Evolutionary conservation across 2,797 vertebrate species (phyloP).

Genomic region (Myotis planiceps): DNA sequence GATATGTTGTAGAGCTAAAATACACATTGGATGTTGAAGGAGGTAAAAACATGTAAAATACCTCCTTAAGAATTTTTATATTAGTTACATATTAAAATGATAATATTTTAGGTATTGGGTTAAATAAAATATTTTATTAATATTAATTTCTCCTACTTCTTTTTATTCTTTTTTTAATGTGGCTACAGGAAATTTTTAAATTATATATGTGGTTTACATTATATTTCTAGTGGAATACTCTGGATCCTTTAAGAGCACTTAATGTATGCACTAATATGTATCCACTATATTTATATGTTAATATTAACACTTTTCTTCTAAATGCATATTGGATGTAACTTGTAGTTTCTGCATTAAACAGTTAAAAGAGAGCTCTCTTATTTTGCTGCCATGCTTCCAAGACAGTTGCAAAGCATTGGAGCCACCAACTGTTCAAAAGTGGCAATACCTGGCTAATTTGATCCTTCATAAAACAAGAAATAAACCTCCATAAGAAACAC

Average conservation of each 20-base stretch:
- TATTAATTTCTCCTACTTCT: not conserved
- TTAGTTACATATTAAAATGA: not conserved
- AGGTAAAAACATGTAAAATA: not conserved
- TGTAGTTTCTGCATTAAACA: not conserved
- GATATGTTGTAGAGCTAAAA: not conserved
- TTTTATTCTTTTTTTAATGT: not conserved
- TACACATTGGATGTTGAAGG: not conserved
- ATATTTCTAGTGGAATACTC: not conserved
- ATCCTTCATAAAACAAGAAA: not conserved
- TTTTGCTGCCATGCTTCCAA: constrained; percentile 14
- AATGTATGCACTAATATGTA: not conserved
- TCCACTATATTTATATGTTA: not conserved
- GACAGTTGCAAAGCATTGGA: constrained; percentile 85
- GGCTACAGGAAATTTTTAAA: not conserved
- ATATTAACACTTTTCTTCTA: not conserved
- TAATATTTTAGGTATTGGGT: not conserved
- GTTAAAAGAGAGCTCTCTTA: constrained; percentile 44
- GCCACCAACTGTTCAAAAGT: constrained; percentile 89
- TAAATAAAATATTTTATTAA: constrained; percentile 14
- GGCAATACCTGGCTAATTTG: constrained; percentile 76
- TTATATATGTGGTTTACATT: not conserved
- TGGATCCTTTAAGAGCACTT: not conserved
- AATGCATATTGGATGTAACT: not conserved
- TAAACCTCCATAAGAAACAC: not conserved
- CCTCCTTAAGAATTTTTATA: not conserved